phyloP scores from a whole-genome alignment of 2,113 vertebrate genomes.

The Pangasianodon hypophthalmus region DNA sequence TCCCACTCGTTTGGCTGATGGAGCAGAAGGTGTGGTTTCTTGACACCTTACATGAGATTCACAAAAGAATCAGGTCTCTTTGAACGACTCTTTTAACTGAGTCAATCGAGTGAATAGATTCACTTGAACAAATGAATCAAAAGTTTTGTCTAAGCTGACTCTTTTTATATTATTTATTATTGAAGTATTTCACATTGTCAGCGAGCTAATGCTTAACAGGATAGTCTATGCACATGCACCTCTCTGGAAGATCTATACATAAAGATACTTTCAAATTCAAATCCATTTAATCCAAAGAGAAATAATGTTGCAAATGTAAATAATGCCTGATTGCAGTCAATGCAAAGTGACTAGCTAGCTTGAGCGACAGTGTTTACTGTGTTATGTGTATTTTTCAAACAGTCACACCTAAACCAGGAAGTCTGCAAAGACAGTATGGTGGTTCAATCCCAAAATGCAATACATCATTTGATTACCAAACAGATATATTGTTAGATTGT shows the following conservation, averaged over 20 bases:
- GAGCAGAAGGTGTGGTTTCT: slow-evolving; percentile 12
- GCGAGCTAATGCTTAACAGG: background rate
- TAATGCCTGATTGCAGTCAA: background rate
- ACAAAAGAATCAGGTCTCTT: background rate
- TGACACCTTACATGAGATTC: background rate
- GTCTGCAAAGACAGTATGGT: too few relatives aligned
- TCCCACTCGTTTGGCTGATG: background rate
- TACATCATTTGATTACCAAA: too few relatives aligned
- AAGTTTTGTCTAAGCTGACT: background rate
- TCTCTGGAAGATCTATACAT: background rate
- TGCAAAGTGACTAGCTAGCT: background rate
- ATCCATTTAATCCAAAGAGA: background rate
- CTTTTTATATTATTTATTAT: background rate
- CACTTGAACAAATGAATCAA: background rate
- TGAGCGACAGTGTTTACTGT: background rate
- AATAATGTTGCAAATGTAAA: background rate
- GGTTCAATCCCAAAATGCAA: too few relatives aligned
- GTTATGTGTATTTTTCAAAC: background rate
- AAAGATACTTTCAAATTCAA: background rate
- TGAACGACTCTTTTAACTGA: background rate
- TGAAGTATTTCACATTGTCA: background rate
- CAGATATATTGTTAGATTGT: too few relatives aligned
- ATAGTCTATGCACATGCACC: background rate
- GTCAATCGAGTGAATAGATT: background rate
- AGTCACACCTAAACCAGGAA: too few relatives aligned